Evolutionary conservation across 2,797 vertebrate genomes (phyloP).

Genomic region (Pampus argenteus): DNA sequence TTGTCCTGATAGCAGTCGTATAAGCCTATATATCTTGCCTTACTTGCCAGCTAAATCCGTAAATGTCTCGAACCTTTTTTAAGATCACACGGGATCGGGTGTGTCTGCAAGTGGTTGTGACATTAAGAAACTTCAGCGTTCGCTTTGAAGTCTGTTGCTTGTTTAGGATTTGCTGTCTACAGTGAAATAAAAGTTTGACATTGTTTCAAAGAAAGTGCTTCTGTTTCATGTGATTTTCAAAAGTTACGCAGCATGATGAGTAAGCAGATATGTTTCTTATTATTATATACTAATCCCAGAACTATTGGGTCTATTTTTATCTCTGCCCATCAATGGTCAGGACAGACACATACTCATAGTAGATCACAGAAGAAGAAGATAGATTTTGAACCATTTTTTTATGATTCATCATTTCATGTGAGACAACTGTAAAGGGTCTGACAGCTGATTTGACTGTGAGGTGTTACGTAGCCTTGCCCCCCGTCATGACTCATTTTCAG

Average conservation of each 20-base stretch:
- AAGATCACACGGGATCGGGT: conserved; percentile 9
- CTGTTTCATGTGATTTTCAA: conserved; percentile 11
- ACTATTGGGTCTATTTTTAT: not conserved
- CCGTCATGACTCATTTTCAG: conserved; percentile 4
- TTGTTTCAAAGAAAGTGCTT: conserved; percentile 19
- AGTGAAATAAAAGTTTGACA: conserved; percentile 30
- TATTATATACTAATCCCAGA: conserved; percentile 13
- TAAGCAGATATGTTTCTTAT: conserved; percentile 8
- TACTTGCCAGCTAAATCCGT: conserved; percentile 11
- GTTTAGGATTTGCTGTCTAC: conserved; percentile 34
- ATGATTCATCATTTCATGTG: conserved; percentile 2
- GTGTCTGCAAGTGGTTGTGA: conserved; percentile 28
- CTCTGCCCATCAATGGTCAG: not conserved
- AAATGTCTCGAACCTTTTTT: conserved; percentile 34
- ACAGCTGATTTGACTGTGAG: not conserved
- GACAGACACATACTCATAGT: not conserved
- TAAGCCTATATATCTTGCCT: conserved; percentile 27
- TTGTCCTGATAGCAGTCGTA: conserved; percentile 28
- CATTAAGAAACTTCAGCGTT: conserved; percentile 7
- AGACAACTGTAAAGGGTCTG: not conserved
- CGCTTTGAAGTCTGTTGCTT: conserved; percentile 34
- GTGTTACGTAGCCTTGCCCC: not conserved
- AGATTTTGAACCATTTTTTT: not conserved
- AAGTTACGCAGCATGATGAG: not conserved
- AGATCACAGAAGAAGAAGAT: not conserved